Percentiles rank a stretch among this genome's conserved stretches.
These are phyloP conservation scores for Pandemis heparana DNA, from an alignment of 2,888 invertebrate genomes.

Conservation along the genomic window DNA sequence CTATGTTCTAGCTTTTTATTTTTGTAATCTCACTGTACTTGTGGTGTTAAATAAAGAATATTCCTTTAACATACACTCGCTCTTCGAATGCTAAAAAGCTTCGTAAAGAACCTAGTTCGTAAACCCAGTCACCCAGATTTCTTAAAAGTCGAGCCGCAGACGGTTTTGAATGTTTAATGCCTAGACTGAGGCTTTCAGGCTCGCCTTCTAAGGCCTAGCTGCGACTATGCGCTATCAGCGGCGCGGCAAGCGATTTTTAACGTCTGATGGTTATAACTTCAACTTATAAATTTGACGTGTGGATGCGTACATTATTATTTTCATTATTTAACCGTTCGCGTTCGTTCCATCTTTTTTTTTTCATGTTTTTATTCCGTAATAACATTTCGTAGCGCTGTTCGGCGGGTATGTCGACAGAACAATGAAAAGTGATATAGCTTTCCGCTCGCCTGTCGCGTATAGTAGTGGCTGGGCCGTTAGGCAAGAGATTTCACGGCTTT, in stretches of 20 bases:
- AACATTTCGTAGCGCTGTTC: too few species aligned
- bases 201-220: not conserved
- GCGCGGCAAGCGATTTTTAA: conserved; percentile 1
- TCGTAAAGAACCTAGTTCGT: not conserved
- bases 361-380: too few species aligned
- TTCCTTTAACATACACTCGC: not conserved
- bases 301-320: too few species aligned
- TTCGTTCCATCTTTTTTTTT: too few species aligned
- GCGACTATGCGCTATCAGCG: not conserved
- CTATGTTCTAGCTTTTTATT: too few species aligned
- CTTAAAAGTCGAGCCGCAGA: conserved; percentile 16
- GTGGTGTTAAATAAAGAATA: too few species aligned
- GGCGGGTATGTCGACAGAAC: not conserved
- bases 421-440: not conserved
- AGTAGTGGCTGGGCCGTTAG: not conserved
- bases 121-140: conserved; percentile 36
- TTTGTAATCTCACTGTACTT: too few species aligned
- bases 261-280: too few species aligned
- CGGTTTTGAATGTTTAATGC: conserved; percentile 35
- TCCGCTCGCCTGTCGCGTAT: not conserved
- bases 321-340: too few species aligned
- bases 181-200: conserved; percentile 26
- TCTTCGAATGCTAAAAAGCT: not conserved
- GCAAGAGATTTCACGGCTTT: not conserved
- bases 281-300: too few species aligned